Base-by-base conservation (phyloP, 2,797 vertebrate genomes). In the Falco naumanni region DNA sequence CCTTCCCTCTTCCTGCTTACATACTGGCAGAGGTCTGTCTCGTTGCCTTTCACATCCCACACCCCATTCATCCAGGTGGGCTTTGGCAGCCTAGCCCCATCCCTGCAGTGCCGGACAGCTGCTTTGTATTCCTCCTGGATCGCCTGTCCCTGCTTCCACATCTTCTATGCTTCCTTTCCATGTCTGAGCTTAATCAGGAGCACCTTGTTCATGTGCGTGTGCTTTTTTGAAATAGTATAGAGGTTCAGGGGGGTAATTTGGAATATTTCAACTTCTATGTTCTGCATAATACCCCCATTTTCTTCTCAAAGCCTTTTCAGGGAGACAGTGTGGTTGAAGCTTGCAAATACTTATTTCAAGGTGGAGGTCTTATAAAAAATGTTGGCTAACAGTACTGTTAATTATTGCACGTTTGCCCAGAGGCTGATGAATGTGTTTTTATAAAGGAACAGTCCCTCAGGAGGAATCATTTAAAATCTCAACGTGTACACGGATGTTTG, bases 101-200 rank as follows among this genome's bases (percentile, higher is more conserved):
- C 48, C 29, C 51, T 66, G 56, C 41, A 8, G 15, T 18, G 21
- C 8, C 54, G 57, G 57, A 34, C 48, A 37, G 28, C 82, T 81
- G 76, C 29, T 72, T 81, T 79, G 11, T 90, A 22, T 95, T 91
- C 37, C 5, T 66, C 7, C 34, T 53, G 17, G 17, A 21, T 83
- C 0, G 0, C 31, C 16, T 3, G 0, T 77, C 51, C 25, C 63
- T 45, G 33, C 59, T 84, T 92, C 51, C 39, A 48, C 16, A 11
- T 66, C 56, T 59, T 70, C 5, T 2, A 8, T 24, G 9, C 31
- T 56, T 79, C 28, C 17, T 71, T 69, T 60, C 70, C 21, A 34
- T 60, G 24, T 39, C 63, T 82, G 63, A 76, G 9, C 66, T 53
- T 69, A 43, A 59, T 77, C 33, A 53, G n/a, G 51, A 86, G 22